A percentile compares a stretch with the other conserved stretches of the same genome.
Conservation (phyloP, 2,797 vertebrate species). For the Rhinoraja longicauda region DNA sequence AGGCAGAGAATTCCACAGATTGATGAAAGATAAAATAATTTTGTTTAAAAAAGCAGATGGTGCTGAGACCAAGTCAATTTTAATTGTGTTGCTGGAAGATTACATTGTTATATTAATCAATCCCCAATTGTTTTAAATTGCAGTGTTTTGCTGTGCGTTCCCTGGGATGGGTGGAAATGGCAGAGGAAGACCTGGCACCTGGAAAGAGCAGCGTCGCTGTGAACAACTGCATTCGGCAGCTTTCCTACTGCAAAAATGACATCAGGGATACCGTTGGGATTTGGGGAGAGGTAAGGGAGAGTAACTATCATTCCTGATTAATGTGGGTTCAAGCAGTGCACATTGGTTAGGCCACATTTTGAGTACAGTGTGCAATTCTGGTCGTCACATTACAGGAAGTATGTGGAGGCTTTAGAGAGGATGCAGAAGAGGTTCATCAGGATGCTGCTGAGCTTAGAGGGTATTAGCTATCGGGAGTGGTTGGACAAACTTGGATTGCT, state of each 20-base stretch:
- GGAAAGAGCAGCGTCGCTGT: constrained; percentile 84
- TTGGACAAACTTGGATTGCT: too few relatives aligned
- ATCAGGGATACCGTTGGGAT: constrained; percentile 83
- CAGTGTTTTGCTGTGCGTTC: constrained; percentile 90
- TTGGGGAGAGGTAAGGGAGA: constrained; percentile 82
- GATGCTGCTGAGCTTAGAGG: too few relatives aligned
- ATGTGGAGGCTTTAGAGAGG: too few relatives aligned
- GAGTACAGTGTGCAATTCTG: too few relatives aligned
- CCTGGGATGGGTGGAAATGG: constrained; percentile 95
- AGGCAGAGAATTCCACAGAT: too few relatives aligned
- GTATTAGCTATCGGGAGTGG: too few relatives aligned
- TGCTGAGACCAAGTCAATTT: neutral
- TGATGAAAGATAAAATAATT: neutral
- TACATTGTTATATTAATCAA: constrained; percentile 7
- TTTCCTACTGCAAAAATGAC: constrained; percentile 89
- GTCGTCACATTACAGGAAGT: too few relatives aligned
- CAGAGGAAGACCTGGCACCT: constrained; percentile 80
- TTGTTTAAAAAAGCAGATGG: neutral
- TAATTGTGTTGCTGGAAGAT: neutral
- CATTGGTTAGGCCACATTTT: too few relatives aligned
- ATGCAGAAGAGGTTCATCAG: too few relatives aligned
- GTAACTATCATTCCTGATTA: neutral
- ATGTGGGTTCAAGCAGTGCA: neutral
- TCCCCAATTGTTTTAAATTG: neutral
- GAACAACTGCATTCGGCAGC: constrained; percentile 89